Evolutionary conservation across 2,797 vertebrate genomes (phyloP).

Genomic region (Propithecus deckenii): DNA sequence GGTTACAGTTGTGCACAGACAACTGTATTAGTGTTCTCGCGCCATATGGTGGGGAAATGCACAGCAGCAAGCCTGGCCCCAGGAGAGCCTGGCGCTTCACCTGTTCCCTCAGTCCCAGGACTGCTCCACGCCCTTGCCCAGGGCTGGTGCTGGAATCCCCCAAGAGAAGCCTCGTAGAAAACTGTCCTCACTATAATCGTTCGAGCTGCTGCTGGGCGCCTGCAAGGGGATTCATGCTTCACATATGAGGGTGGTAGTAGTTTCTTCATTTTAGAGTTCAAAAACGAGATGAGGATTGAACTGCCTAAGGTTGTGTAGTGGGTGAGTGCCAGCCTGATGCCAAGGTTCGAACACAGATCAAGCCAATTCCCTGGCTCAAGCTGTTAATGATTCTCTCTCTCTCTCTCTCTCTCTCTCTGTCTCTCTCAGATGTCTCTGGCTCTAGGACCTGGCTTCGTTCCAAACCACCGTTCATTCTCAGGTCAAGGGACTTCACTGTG

Average conservation of each 20-base stretch:
- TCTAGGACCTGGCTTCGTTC: neutral
- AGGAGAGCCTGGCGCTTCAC: neutral
- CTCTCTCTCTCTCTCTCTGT: neutral
- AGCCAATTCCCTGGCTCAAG: neutral
- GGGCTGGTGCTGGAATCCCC: slow-evolving; percentile 62
- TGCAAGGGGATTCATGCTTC: too few relatives aligned
- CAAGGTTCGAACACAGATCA: neutral
- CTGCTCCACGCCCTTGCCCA: neutral
- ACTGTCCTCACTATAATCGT: neutral
- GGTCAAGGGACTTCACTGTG: fast-evolving
- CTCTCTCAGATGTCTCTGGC: neutral
- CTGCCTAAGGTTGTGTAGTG: fast-evolving
- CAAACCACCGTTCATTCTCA: neutral
- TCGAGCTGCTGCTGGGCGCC: neutral
- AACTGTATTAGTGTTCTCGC: slow-evolving; percentile 80
- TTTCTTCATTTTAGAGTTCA: neutral
- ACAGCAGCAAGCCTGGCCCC: slow-evolving; percentile 48
- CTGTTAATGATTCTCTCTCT: neutral
- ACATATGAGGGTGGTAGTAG: fast-evolving
- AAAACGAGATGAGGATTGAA: neutral
- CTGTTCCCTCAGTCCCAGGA: neutral
- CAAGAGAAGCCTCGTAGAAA: slow-evolving; percentile 49
- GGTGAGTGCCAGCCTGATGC: neutral
- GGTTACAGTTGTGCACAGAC: slow-evolving; percentile 83
- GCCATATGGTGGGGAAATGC: slow-evolving; percentile 76